Evolutionary conservation across 2,113 vertebrate genomes (phyloP), one percentile per base, ranked within the genome.

Genomic region (Antigone vipio): DNA sequence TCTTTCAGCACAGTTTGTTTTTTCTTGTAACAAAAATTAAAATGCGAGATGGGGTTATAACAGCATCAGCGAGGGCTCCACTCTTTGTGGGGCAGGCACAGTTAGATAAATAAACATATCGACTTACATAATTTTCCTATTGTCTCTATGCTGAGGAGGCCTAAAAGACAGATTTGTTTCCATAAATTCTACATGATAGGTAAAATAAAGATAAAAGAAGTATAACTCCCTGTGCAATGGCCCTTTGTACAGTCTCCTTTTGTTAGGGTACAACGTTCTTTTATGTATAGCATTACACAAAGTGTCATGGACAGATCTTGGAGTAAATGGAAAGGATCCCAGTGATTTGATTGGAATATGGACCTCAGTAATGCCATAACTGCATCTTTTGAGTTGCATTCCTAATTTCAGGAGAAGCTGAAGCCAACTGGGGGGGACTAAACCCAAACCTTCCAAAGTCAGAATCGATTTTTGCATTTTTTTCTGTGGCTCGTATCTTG

Each of bases 191-290:
- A 27, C 32, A 27, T 62, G 18, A 74, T n/a, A 86, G 49, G 55
- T 80, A 75, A 76, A 83, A 72, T 49, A 55, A 76, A 53, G 30
- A 22, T 80, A 62, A 68, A 60, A 27, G 38, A 53, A 27, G 0
- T 38, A 14, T 53, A 89, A 38, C 7, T 86, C 77, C 34, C 47
- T 60, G 47, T 3, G 9, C 63, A 86, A 11, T 30, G 13, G 9
- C 74, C 35, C n/a, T 93, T 78, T 72, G 49, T 49, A 49, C 26
- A 62, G 20, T 4, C 30, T 84, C 78, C 30, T 78, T 56, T 73
- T 74, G 24, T 58, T 38, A 56, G 23, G 11, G 30, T 40, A 29
- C 17, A 74, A 6, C 0, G 0, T 56, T 84, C 5, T 49, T 79
- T 24, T 52, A 49, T 45, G 44, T 76, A 35, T 73, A 32, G 22